Percentiles rank a stretch among this genome's conserved stretches.
Conservation (phyloP, 1,140 invertebrate species). For the Cataglyphis hispanica region DNA sequence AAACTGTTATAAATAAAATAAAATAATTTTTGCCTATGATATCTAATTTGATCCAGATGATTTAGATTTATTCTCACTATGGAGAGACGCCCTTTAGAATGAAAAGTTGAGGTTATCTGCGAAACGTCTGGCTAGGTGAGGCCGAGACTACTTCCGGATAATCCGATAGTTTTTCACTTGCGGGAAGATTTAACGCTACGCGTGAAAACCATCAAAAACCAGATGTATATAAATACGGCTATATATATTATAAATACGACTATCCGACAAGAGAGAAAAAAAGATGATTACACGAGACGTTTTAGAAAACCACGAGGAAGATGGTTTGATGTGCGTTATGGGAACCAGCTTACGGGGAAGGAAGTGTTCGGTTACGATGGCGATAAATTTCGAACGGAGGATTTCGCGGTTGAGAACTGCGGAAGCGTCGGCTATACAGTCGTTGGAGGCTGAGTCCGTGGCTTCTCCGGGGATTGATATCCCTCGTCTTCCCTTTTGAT, state of each 20-base stretch:
- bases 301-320: slow-evolving; percentile 49
- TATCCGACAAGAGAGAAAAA: background rate
- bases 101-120: slow-evolving; percentile 3
- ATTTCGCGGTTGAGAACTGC: slow-evolving; percentile 85
- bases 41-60: background rate
- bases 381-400: slow-evolving; percentile 84
- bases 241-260: background rate
- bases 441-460: slow-evolving; percentile 56
- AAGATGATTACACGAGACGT: slow-evolving; percentile 41
- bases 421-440: slow-evolving; percentile 71
- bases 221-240: slow-evolving; percentile 35
- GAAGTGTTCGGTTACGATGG: slow-evolving; percentile 83
- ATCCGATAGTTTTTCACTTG: slow-evolving; percentile 60
- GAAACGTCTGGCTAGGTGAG: slow-evolving; percentile 3
- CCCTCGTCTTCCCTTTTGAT: slow-evolving; percentile 84
- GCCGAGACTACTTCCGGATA: slow-evolving; percentile 15
- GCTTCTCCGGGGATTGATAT: slow-evolving; percentile 83
- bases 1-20: background rate
- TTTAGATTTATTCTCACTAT: slow-evolving; percentile 11
- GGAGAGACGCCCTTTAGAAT: background rate
- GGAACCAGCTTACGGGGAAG: slow-evolving; percentile 62
- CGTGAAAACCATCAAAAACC: background rate
- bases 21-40: background rate
- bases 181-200: slow-evolving; percentile 17
- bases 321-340: slow-evolving; percentile 38